Conservation (phyloP, 1,140 invertebrate genomes). For the Aradophagus sp. region DNA sequence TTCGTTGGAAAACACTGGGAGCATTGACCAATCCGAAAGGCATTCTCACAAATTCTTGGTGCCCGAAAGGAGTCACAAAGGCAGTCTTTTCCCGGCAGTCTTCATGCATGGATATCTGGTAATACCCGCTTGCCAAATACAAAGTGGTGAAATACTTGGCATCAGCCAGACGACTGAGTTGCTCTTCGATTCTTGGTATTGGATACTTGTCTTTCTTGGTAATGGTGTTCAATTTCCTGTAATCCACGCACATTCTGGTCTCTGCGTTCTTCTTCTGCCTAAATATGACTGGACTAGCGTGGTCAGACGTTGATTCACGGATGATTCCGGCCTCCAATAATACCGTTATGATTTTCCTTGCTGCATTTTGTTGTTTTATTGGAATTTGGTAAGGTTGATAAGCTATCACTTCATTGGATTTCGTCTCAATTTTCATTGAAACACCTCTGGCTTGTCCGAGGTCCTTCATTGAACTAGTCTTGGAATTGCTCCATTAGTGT, state of each 20-base stretch:
- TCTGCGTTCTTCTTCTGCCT: constrained; percentile 72
- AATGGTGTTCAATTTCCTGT: no score
- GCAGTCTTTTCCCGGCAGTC: constrained; percentile 40
- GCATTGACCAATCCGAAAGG: constrained; percentile 62
- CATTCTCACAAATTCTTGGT: constrained; percentile 60
- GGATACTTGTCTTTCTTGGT: no score
- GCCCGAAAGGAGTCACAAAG: constrained; percentile 61
- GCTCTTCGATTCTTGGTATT: no score
- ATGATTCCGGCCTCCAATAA: constrained; percentile 59
- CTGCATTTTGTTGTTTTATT: neutral
- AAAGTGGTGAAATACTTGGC: no score
- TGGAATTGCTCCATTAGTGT: no score
- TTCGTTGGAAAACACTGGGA: constrained; percentile 44
- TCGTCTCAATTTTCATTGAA: neutral
- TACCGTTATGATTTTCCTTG: constrained; percentile 1
- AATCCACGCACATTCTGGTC: no score
- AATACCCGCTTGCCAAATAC: constrained; percentile 62
- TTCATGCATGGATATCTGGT: constrained; percentile 57
- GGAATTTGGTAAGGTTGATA: constrained; percentile 10
- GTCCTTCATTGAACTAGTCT: constrained; percentile 1
- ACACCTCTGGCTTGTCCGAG: neutral
- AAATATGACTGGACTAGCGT: constrained; percentile 69
- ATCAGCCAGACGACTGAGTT: no score
- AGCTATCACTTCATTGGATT: neutral
- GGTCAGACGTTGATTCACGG: constrained; percentile 65